Base-by-base conservation (phyloP, 2,888 invertebrate genomes). In the Drosophila maculinotata region DNA sequence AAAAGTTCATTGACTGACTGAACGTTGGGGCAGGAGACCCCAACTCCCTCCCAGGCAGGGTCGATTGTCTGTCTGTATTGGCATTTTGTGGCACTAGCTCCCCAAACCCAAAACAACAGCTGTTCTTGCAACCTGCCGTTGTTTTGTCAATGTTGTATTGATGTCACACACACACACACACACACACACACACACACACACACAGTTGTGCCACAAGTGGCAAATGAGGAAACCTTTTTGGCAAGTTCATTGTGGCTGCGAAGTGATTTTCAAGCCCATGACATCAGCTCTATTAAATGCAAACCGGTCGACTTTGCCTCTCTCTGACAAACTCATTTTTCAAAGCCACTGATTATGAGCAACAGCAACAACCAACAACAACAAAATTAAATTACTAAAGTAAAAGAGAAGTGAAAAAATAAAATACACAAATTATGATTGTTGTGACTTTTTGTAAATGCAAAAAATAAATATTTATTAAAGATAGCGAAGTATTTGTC, bases 1-100 rank as follows among this genome's bases (percentile, higher is more conserved):
- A 79, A 80, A 83, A 75, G 80, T 80, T 80, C 80, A 80, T 80
- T 80, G 80, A 80, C 80, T 80, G 76, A 62, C 36, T 20, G 17
- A 52, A n/a, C n/a, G 58, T 72, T 73, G 60, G 70, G 69, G 74
- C 73, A 73, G 73, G 56, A 49, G 23, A 47, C 51, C n/a, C n/a
- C n/a, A n/a, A n/a, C n/a, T n/a, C n/a, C n/a, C n/a, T n/a, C n/a
- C n/a, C n/a, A n/a, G n/a, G n/a, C n/a, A n/a, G n/a, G 28, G 36
- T 44, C 56, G 59, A 36, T 20, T 64, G 49, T 44, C 47, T 45
- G 65, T 56, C 38, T 62, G 65, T 66, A 80, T 80, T 78, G 84
- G 84, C 78, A 80, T 80, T 83, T 75, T 62, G 64, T 42, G 48
- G 70, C 59, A 45, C 25, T 26, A 7, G 3, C 20, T 6, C n/a